These are phyloP conservation scores for Glossosoma conforme DNA, from an alignment of 1,140 invertebrate genomes.

Conservation along the genomic window DNA sequence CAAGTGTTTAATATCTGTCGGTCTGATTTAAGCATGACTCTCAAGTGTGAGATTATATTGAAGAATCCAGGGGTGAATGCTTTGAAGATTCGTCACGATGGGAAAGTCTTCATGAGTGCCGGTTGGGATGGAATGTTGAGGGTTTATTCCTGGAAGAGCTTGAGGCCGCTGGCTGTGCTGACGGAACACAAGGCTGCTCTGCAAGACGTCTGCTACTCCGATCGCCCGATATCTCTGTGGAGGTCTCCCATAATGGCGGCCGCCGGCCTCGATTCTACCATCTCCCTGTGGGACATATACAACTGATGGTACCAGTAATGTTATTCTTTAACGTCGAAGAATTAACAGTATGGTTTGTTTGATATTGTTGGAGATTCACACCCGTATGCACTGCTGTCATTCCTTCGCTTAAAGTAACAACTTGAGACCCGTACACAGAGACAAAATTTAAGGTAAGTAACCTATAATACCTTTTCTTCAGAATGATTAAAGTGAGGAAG, in stretches of 20 bases:
- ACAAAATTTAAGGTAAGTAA: too few species aligned
- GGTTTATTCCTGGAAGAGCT: conserved; percentile 73
- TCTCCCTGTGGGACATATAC: conserved; percentile 73
- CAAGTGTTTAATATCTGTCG: conserved; percentile 54
- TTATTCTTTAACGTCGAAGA: too few species aligned
- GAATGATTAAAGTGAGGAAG: too few species aligned
- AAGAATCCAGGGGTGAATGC: conserved; percentile 69
- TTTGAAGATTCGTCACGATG: conserved; percentile 63
- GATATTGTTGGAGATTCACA: too few species aligned
- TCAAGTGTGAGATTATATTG: conserved; percentile 55
- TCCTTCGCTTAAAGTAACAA: too few species aligned
- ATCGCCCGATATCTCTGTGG: conserved; percentile 56
- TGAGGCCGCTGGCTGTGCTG: conserved; percentile 68
- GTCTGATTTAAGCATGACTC: conserved; percentile 52
- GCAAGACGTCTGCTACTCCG: conserved; percentile 64
- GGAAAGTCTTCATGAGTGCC: conserved; percentile 68
- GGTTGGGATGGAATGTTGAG: conserved; percentile 73
- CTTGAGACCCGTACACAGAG: too few species aligned
- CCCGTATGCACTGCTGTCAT: too few species aligned
- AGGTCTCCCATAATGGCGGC: conserved; percentile 68
- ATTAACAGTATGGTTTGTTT: too few species aligned
- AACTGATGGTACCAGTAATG: conserved; percentile 20
- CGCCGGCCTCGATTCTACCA: conserved; percentile 61
- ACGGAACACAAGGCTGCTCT: conserved; percentile 63
- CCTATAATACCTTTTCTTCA: too few species aligned